phyloP scores from a whole-genome alignment of 2,888 invertebrate genomes.

The Glyphotaelius pellucidus region DNA sequence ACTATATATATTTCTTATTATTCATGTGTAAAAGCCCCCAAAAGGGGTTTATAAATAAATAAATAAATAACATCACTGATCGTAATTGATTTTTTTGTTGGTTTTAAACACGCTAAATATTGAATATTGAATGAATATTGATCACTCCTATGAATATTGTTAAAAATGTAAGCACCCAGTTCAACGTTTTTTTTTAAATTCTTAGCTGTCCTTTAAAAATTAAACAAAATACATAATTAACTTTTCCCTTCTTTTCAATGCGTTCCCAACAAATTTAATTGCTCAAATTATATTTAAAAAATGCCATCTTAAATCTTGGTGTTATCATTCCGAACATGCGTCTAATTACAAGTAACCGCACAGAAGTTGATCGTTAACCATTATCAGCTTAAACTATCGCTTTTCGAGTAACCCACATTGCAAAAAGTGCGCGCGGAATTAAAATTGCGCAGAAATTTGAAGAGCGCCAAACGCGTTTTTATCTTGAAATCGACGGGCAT shows the following conservation, averaged over 20 bases:
- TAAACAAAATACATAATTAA: background rate
- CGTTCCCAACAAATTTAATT: background rate
- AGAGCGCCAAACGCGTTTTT: constrained; percentile 7
- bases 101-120: too few relatives aligned
- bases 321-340: background rate
- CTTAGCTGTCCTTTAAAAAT: background rate
- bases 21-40: too few relatives aligned
- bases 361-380: background rate
- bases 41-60: too few relatives aligned
- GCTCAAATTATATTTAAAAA: background rate
- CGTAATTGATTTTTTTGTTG: background rate
- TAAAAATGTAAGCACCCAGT: background rate
- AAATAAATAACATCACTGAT: background rate
- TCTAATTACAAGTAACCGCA: background rate
- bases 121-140: too few relatives aligned
- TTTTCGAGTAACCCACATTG: constrained; percentile 23
- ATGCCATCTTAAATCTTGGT: background rate
- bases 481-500: constrained; percentile 20
- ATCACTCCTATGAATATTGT: background rate
- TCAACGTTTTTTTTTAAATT: background rate
- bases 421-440: background rate
- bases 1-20: too few relatives aligned
- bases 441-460: constrained; percentile 4
- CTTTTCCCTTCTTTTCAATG: background rate
- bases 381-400: constrained; percentile 7